phyloP scores from a whole-genome alignment of 2,888 invertebrate species.

The Sesamia inferens region DNA sequence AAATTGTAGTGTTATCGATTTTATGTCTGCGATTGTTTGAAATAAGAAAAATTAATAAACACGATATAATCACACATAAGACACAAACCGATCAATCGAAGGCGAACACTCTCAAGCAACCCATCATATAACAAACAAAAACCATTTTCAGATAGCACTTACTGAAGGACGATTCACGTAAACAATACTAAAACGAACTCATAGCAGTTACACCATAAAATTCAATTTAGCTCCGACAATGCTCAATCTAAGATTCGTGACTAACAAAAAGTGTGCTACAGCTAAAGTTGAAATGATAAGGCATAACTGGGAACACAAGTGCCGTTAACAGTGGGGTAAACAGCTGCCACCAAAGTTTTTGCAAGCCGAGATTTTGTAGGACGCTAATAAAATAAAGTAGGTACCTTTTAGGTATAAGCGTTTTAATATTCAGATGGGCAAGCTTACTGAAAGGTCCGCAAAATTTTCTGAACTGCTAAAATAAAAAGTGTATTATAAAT shows the following conservation, averaged over 20 bases:
- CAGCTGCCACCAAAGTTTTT: conserved; percentile 55
- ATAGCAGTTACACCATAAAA: conserved; percentile 15
- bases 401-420: conserved; percentile 48
- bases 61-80: conserved; percentile 2
- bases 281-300: conserved; percentile 69
- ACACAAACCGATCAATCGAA: conserved; percentile 31
- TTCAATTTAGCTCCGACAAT: conserved; percentile 45
- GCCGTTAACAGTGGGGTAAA: conserved; percentile 63
- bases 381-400: conserved; percentile 54
- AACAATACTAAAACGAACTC: conserved; percentile 28
- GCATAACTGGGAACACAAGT: conserved; percentile 62
- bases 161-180: conserved; percentile 21
- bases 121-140: conserved; percentile 31
- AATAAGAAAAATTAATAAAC: background rate
- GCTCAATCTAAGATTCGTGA: conserved; percentile 50
- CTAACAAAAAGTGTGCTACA: conserved; percentile 64
- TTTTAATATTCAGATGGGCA: conserved; percentile 55
- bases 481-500: conserved; percentile 17
- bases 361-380: conserved; percentile 45
- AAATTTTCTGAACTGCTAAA: conserved; percentile 16
- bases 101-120: conserved; percentile 33
- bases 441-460: conserved; percentile 36
- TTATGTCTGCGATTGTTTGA: background rate
- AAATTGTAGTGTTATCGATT: background rate
- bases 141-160: conserved; percentile 49